phyloP scores from a whole-genome alignment of 2,113 vertebrate genomes.

The Dasypus novemcinctus region DNA sequence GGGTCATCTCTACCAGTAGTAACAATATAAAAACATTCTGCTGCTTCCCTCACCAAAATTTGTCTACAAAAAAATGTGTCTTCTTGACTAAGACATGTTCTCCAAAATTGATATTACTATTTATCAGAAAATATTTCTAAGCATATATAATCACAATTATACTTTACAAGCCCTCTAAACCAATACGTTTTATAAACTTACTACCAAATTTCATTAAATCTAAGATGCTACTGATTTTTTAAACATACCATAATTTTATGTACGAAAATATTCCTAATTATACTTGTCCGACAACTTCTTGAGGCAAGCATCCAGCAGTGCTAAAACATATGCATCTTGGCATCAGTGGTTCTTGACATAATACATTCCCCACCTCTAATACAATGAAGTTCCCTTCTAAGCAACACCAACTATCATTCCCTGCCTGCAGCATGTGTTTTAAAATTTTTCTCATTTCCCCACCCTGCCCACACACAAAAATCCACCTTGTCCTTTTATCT shows the following conservation, averaged over 20 bases:
- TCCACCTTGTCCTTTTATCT: background rate
- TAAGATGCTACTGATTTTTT: background rate
- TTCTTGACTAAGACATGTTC: background rate
- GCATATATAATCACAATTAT: background rate
- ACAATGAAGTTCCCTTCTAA: background rate
- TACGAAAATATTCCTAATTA: background rate
- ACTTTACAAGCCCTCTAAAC: background rate
- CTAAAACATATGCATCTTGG: background rate
- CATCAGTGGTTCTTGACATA: background rate
- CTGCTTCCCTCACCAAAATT: background rate
- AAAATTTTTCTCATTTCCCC: background rate
- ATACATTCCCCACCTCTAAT: background rate
- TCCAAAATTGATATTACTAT: background rate
- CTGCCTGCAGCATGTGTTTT: background rate
- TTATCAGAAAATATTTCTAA: background rate
- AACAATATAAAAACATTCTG: background rate
- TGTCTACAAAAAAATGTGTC: background rate
- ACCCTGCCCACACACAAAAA: background rate
- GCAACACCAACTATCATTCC: background rate
- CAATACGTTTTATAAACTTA: background rate
- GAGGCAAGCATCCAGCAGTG: background rate
- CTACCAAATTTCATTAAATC: background rate
- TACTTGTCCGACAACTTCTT: background rate
- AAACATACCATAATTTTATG: slow-evolving; percentile 1
- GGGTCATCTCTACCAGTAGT: background rate